Percentiles rank a stretch among this genome's conserved stretches.
These are phyloP conservation scores for Coluber constrictor DNA, from an alignment of 2,797 vertebrate genomes.

Conservation along the genomic window DNA sequence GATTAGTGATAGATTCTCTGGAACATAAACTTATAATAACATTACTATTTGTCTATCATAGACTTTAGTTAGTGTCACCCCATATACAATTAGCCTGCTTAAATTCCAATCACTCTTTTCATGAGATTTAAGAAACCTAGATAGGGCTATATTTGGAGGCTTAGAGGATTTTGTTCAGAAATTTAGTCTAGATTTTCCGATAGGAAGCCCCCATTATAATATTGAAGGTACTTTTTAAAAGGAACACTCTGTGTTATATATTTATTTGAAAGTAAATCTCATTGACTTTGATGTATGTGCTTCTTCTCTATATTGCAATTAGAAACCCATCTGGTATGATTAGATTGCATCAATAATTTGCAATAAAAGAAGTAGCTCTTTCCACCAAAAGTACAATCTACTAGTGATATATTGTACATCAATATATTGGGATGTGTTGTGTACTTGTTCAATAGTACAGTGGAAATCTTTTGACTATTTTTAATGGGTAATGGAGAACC, in stretches of 20 bases:
- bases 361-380: background rate
- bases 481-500: background rate
- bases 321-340: background rate
- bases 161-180: background rate
- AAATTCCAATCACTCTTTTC: background rate
- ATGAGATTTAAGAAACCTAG: background rate
- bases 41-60: conserved; percentile 10
- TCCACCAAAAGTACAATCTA: background rate
- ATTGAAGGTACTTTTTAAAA: background rate
- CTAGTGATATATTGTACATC: background rate
- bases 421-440: background rate
- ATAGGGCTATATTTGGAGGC: background rate
- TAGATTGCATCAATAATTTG: background rate
- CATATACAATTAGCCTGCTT: background rate
- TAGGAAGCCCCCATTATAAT: background rate
- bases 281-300: background rate
- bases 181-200: background rate
- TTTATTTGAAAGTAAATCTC: background rate
- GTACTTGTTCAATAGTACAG: background rate
- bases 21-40: background rate
- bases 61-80: background rate
- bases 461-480: background rate
- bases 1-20: background rate
- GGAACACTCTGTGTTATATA: background rate
- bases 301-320: background rate